Evolutionary conservation across 2,797 vertebrate genomes (phyloP).

Genomic region (Acipenser oxyrinchus): DNA sequence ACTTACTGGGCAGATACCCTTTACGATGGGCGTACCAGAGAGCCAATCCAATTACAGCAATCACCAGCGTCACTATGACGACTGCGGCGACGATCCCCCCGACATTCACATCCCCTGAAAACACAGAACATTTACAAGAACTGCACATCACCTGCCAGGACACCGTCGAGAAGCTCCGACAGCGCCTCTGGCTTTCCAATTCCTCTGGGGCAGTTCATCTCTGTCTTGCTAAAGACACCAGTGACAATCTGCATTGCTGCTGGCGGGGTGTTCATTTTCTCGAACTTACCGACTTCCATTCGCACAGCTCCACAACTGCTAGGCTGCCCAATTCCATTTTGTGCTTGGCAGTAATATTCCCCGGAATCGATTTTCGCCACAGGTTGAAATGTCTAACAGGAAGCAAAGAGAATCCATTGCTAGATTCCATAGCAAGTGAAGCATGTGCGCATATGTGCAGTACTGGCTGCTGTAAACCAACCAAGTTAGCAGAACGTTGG

Average conservation of each 20-base stretch:
- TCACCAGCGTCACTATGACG: conserved; percentile 64
- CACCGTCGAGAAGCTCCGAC: too few relatives aligned
- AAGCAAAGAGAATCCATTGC: conserved; percentile 1
- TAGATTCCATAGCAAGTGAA: not conserved
- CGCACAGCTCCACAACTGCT: conserved; percentile 32
- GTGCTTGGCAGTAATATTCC: conserved; percentile 65
- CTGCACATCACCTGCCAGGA: not conserved
- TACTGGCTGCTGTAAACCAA: not conserved
- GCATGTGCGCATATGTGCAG: not conserved
- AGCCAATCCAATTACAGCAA: conserved; percentile 58
- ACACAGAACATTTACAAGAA: not conserved
- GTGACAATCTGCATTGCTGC: not conserved
- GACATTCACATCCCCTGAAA: conserved; percentile 67
- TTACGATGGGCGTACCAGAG: conserved; percentile 79
- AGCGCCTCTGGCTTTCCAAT: too few relatives aligned
- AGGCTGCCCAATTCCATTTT: conserved; percentile 51
- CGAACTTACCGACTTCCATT: conserved; percentile 76
- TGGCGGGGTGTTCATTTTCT: not conserved
- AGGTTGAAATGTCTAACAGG: conserved; percentile 53
- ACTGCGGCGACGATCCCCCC: conserved; percentile 81
- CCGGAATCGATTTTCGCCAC: conserved; percentile 47
- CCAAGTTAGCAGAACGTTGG: not conserved
- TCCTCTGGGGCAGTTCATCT: too few relatives aligned
- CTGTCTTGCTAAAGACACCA: not conserved
- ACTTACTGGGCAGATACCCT: conserved; percentile 81